A percentile compares a stretch with the other conserved stretches of the same genome.
Conservation (phyloP, 2,888 invertebrate genomes). For the Nineta flava region DNA sequence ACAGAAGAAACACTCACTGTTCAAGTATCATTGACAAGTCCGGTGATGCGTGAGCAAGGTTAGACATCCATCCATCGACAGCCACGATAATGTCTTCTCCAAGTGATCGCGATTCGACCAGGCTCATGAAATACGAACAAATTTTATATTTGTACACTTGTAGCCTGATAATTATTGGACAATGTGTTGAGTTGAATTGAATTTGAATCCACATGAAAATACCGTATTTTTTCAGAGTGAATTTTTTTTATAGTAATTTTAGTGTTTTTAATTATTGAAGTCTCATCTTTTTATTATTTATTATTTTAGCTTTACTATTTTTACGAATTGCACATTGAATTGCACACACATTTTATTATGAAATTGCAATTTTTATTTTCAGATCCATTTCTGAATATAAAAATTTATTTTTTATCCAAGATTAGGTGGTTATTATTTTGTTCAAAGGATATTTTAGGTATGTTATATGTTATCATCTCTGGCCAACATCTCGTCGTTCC, state of each 20-base stretch:
- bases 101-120: slow-evolving; percentile 2
- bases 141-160: slow-evolving; percentile 7
- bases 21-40: slow-evolving; percentile 82
- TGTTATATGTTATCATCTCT: too few species aligned
- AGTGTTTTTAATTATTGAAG: background rate
- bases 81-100: background rate
- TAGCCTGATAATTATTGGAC: slow-evolving; percentile 11
- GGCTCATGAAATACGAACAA: slow-evolving; percentile 10
- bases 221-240: background rate
- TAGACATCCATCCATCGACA: slow-evolving; percentile 19
- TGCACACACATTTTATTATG: background rate
- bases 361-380: too few species aligned
- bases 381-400: too few species aligned
- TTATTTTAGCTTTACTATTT: background rate
- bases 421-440: too few species aligned
- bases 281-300: slow-evolving; percentile 1
- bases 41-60: slow-evolving; percentile 77
- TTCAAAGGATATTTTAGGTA: too few species aligned
- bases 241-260: slow-evolving; percentile 1
- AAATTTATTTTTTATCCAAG: too few species aligned
- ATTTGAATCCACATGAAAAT: background rate
- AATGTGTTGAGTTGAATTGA: too few species aligned
- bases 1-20: slow-evolving; percentile 65
- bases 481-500: too few species aligned
- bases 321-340: background rate